A percentile compares a stretch with the other conserved stretches of the same genome.
These are phyloP conservation scores for Eurytoma californica DNA, from an alignment of 2,888 invertebrate species.

Conservation along the genomic window DNA sequence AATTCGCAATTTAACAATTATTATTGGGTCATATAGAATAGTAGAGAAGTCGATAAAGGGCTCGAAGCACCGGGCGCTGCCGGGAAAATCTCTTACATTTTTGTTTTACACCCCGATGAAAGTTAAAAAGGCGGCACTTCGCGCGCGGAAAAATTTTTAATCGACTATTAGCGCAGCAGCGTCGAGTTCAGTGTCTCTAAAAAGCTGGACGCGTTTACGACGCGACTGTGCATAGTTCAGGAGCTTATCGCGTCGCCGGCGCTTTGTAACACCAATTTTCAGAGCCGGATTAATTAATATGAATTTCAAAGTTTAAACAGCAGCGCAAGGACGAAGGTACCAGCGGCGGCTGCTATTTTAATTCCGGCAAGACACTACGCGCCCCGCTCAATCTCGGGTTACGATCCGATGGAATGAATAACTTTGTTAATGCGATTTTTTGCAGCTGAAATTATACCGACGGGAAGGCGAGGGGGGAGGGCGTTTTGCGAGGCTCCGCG, in stretches of 20 bases:
- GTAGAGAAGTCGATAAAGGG: not conserved
- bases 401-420: constrained; percentile 44
- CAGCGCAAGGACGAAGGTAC: not conserved
- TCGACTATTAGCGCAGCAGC: constrained; percentile 43
- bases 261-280: constrained; percentile 43
- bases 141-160: constrained; percentile 42
- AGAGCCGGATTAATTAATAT: constrained; percentile 54
- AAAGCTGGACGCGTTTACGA: constrained; percentile 49
- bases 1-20: no score
- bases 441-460: constrained; percentile 23
- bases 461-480: not conserved
- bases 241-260: constrained; percentile 35
- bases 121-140: not conserved
- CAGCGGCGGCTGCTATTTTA: constrained; percentile 43
- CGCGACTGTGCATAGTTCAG: constrained; percentile 39
- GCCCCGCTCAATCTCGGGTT: constrained; percentile 53
- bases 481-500: constrained; percentile 39
- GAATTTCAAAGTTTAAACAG: constrained; percentile 54
- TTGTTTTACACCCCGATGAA: not conserved
- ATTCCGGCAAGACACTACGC: constrained; percentile 40
- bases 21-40: no score
- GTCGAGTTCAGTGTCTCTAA: constrained; percentile 23
- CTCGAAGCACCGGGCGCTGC: no score
- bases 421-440: constrained; percentile 45
- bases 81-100: no score